Conservation (phyloP, 2,797 vertebrate genomes). For the Masticophis lateralis region DNA sequence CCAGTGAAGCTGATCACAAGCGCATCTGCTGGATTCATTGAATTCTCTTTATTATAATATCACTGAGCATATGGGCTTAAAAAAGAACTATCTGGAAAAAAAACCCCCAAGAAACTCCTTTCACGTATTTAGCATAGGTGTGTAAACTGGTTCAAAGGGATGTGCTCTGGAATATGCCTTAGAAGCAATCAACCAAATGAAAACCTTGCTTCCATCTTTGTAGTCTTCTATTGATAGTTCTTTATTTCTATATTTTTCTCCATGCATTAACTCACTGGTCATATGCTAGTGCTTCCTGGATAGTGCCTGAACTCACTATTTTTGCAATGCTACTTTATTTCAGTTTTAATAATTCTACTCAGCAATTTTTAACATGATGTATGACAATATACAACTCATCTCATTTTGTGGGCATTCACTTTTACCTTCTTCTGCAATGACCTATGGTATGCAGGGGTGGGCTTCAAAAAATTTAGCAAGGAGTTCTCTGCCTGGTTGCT, state of each 20-base stretch:
- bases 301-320: background rate
- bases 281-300: background rate
- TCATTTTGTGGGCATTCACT: background rate
- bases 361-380: background rate
- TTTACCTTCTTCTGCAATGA: background rate
- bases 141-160: background rate
- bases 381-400: background rate
- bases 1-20: conserved; percentile 52
- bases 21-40: conserved; percentile 51
- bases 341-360: background rate
- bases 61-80: background rate
- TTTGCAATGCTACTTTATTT: background rate
- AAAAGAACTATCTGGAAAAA: background rate
- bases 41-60: conserved; percentile 35
- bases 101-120: background rate
- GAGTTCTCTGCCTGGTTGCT: too few species aligned
- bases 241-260: background rate
- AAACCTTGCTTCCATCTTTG: background rate
- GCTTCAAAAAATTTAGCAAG: too few species aligned
- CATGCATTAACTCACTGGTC: background rate
- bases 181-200: background rate
- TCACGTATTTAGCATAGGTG: background rate
- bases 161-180: background rate
- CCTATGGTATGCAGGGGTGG: too few species aligned
- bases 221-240: background rate